Percentiles rank a stretch among this genome's conserved stretches.
Evolutionary conservation across 2,888 invertebrate species (phyloP).

Genomic region (Drosophila gaucha): DNA sequence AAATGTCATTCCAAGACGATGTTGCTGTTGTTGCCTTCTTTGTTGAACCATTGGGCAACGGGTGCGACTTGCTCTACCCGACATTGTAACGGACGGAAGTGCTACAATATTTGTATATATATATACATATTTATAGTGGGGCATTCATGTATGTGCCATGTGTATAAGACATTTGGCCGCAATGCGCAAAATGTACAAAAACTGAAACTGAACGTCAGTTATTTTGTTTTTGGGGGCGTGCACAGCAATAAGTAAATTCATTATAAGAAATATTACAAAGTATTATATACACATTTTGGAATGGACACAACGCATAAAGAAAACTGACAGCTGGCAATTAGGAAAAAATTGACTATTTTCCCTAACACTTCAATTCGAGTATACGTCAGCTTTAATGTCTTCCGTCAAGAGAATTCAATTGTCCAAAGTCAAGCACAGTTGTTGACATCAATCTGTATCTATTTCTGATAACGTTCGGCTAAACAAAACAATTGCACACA

Average conservation of each 20-base stretch:
- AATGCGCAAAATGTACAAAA: conserved; percentile 65
- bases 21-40: conserved; percentile 42
- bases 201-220: conserved; percentile 27
- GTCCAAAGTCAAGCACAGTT: conserved; percentile 14
- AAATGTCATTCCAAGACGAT: conserved; percentile 55
- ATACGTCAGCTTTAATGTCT: neutral
- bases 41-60: conserved; percentile 42
- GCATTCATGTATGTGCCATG: conserved; percentile 11
- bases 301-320: conserved; percentile 5
- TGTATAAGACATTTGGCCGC: conserved; percentile 43
- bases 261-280: conserved; percentile 13
- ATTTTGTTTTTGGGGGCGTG: conserved; percentile 35
- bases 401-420: neutral
- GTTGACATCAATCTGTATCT: conserved; percentile 29
- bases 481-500: neutral
- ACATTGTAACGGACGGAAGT: conserved; percentile 70
- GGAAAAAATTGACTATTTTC: neutral
- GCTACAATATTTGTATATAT: conserved; percentile 27
- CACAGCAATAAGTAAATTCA: conserved; percentile 19
- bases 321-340: conserved; percentile 9
- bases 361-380: no score
- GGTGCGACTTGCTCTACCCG: no score
- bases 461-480: conserved; percentile 1
- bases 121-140: conserved; percentile 10
- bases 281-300: conserved; percentile 11